Conservation (phyloP, 2,888 invertebrate genomes). For the Pyrocoelia pectoralis region DNA sequence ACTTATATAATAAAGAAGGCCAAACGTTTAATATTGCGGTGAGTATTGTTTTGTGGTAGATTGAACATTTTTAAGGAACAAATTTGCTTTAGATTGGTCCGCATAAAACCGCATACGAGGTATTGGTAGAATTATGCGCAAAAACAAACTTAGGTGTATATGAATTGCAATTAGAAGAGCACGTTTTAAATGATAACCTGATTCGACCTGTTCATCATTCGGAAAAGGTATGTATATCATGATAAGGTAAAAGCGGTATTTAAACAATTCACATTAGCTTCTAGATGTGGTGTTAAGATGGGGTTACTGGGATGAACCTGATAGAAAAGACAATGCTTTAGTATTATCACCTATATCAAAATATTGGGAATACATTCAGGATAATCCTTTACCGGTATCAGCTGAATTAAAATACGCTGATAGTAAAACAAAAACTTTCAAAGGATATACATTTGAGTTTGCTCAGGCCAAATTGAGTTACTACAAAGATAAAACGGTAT, state of each 20-base stretch:
- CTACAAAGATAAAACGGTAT: constrained; percentile 77
- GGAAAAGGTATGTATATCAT: constrained; percentile 68
- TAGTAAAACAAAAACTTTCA: constrained; percentile 76
- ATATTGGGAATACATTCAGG: constrained; percentile 55
- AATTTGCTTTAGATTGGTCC: constrained; percentile 72
- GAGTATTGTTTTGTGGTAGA: too few relatives aligned
- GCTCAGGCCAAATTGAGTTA: constrained; percentile 78
- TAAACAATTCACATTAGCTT: constrained; percentile 47
- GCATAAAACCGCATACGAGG: constrained; percentile 77
- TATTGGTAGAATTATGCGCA: constrained; percentile 74
- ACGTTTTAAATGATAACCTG: constrained; percentile 77
- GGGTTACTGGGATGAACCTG: constrained; percentile 90
- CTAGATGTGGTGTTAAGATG: constrained; percentile 77
- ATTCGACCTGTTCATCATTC: constrained; percentile 80
- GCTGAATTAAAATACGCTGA: constrained; percentile 84
- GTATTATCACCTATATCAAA: constrained; percentile 63
- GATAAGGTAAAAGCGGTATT: not conserved
- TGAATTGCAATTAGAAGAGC: constrained; percentile 80
- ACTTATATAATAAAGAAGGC: constrained; percentile 71
- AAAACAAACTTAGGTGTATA: constrained; percentile 73
- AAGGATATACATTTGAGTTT: constrained; percentile 81
- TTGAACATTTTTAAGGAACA: too few relatives aligned
- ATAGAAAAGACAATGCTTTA: constrained; percentile 83
- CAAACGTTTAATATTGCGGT: constrained; percentile 69
- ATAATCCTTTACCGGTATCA: constrained; percentile 66